phyloP scores from a whole-genome alignment of 2,888 invertebrate species.

The Melinaea menophilus region DNA sequence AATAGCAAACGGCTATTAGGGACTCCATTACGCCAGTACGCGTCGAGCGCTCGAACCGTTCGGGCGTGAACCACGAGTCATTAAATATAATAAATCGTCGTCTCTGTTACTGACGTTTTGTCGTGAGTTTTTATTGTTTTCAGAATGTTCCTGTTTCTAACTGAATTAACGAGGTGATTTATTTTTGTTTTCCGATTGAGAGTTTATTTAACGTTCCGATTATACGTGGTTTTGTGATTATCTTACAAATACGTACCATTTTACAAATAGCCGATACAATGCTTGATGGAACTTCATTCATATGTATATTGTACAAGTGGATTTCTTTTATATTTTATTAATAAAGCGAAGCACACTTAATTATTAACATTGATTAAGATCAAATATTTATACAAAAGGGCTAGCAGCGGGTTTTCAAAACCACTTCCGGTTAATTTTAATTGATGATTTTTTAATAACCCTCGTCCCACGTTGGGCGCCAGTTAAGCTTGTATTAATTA shows the following conservation, averaged over 20 bases:
- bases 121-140: slow-evolving; percentile 25
- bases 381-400: too few relatives aligned
- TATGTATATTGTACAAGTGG: too few relatives aligned
- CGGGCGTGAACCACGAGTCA: slow-evolving; percentile 39
- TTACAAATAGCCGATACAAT: too few relatives aligned
- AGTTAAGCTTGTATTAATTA: slow-evolving; percentile 12
- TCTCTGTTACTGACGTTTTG: slow-evolving; percentile 42
- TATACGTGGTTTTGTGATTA: too few relatives aligned
- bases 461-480: slow-evolving; percentile 21
- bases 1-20: slow-evolving; percentile 20
- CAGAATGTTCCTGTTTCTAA: slow-evolving; percentile 8
- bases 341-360: too few relatives aligned
- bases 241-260: too few relatives aligned
- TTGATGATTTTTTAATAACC: slow-evolving; percentile 20
- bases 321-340: too few relatives aligned
- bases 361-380: too few relatives aligned
- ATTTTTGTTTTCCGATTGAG: not conserved
- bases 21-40: slow-evolving; percentile 24
- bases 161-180: slow-evolving; percentile 3
- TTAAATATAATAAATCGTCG: slow-evolving; percentile 49
- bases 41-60: slow-evolving; percentile 32
- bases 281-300: too few relatives aligned
- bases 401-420: slow-evolving; percentile 2
- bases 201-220: too few relatives aligned
- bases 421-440: slow-evolving; percentile 15